Conservation (phyloP, 2,113 vertebrate species). For the Muntiacus reevesi region DNA sequence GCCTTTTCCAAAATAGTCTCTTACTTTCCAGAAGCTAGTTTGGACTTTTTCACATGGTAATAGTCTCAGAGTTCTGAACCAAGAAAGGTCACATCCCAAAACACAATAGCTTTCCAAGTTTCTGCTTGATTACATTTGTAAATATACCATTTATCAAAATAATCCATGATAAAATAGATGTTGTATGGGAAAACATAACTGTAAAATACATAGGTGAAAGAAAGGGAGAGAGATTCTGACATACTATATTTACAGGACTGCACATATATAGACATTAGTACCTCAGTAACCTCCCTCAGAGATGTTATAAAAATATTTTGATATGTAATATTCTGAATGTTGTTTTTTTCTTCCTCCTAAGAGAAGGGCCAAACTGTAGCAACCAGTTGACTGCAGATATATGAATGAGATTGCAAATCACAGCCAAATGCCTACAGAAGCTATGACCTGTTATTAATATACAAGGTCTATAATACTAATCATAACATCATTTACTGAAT, state of each 20-base stretch:
- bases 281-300: background rate
- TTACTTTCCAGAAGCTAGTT: background rate
- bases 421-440: background rate
- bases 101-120: background rate
- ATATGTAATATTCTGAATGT: background rate
- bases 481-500: background rate
- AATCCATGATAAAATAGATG: background rate
- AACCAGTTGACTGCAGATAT: background rate
- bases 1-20: background rate
- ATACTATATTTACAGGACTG: background rate
- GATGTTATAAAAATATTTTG: background rate
- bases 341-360: background rate
- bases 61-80: background rate
- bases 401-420: background rate
- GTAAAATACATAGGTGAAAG: background rate
- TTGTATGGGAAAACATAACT: background rate
- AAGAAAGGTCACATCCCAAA: background rate
- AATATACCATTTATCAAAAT: background rate
- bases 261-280: background rate
- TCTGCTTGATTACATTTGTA: background rate
- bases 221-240: background rate
- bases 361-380: background rate
- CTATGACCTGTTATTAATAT: background rate
- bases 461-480: background rate
- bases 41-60: background rate